A percentile compares a stretch with the other conserved stretches of the same genome.
These are phyloP conservation scores for Tetragonisca angustula DNA, from an alignment of 2,888 invertebrate genomes.

Conservation along the genomic window DNA sequence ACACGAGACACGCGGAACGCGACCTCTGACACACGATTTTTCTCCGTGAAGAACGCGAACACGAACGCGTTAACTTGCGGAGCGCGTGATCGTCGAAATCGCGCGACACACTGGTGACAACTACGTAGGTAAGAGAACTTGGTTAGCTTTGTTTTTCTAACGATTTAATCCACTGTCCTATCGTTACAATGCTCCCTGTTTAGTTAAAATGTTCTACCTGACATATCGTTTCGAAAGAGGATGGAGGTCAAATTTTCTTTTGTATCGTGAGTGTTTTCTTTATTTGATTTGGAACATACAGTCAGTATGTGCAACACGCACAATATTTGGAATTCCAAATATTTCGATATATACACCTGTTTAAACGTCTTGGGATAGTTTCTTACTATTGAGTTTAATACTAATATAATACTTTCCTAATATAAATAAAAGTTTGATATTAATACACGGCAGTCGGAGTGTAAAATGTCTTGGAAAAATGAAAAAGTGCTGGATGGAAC, in stretches of 20 bases:
- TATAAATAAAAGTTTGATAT: no score
- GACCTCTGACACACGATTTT: background rate
- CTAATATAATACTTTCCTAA: no score
- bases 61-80: background rate
- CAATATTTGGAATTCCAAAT: no score
- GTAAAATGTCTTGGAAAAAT: background rate
- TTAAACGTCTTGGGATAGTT: no score
- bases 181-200: background rate
- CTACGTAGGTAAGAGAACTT: conserved; percentile 31
- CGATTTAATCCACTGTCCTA: background rate
- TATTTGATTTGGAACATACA: no score
- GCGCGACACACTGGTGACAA: background rate
- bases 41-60: background rate
- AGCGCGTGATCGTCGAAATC: background rate
- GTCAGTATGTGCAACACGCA: no score
- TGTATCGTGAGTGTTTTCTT: no score
- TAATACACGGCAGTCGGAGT: no score
- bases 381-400: no score
- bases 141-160: background rate
- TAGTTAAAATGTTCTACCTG: background rate
- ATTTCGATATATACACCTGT: no score
- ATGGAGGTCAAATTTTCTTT: no score
- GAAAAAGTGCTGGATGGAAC: background rate
- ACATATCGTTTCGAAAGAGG: background rate
- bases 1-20: background rate